Conservation (phyloP, 1,140 invertebrate genomes). For the Apis cerana region DNA sequence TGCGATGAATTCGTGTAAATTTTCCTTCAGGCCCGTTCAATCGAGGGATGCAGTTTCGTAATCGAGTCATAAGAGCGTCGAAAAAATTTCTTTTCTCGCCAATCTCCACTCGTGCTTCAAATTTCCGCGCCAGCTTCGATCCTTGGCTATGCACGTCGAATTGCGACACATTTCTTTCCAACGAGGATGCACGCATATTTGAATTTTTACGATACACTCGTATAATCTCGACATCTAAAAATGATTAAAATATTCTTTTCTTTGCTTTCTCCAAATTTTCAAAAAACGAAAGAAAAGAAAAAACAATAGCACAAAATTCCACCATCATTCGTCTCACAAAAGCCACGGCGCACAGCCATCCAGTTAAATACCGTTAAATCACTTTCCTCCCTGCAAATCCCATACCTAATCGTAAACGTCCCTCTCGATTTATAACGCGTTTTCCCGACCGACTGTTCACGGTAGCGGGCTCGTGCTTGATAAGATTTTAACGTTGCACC, state of each 20-base stretch:
- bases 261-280: too few species aligned
- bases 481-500: neutral
- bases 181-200: slow-evolving; percentile 10
- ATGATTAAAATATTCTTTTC: too few species aligned
- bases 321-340: neutral
- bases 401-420: neutral
- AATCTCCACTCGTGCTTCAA: slow-evolving; percentile 1
- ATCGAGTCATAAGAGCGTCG: neutral
- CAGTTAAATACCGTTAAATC: neutral
- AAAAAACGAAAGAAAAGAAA: too few species aligned
- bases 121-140: neutral
- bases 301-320: too few species aligned
- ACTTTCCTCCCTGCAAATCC: neutral
- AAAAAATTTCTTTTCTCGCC: neutral
- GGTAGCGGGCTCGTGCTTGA: neutral
- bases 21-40: neutral
- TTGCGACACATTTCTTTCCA: slow-evolving; percentile 31
- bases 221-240: too few species aligned
- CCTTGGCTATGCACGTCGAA: neutral
- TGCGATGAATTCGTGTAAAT: neutral
- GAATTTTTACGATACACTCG: neutral
- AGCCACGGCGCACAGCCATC: too few species aligned
- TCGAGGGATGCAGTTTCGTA: neutral
- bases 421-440: neutral
- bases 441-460: neutral